phyloP scores from a whole-genome alignment of 2,113 vertebrate genomes.

The Garra rufa region DNA sequence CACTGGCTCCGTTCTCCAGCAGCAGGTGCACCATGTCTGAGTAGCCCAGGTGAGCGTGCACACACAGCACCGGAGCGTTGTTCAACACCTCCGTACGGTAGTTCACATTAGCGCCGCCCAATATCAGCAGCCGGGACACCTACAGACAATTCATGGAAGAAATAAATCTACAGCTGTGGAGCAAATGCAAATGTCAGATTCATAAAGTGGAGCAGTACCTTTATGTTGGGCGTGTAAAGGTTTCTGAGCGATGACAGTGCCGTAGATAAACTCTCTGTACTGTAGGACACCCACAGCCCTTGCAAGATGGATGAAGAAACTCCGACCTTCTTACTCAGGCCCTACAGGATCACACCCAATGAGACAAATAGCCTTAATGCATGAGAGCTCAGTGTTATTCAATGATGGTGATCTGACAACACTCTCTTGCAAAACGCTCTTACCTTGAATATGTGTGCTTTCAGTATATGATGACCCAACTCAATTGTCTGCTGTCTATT shows the following conservation, averaged over 20 bases:
- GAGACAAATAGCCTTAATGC: not conserved
- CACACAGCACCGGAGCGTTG: conserved; percentile 93
- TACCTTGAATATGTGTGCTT: conserved; percentile 99
- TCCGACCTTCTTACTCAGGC: conserved; percentile 98
- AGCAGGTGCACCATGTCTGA: conserved; percentile 95
- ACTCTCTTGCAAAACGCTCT: not conserved
- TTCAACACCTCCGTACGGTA: conserved; percentile 95
- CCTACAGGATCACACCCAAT: conserved; percentile 74
- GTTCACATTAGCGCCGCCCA: conserved; percentile 95
- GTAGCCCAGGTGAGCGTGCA: conserved; percentile 94
- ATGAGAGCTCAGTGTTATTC: not conserved
- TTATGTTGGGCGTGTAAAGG: conserved; percentile 98
- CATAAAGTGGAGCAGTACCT: conserved; percentile 34
- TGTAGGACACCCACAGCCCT: conserved; percentile 98
- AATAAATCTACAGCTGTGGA: not conserved
- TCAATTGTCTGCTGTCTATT: conserved; percentile 98
- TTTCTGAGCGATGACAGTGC: conserved; percentile 95
- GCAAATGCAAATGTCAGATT: not conserved
- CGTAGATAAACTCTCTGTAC: conserved; percentile 94
- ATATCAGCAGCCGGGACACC: conserved; percentile 95
- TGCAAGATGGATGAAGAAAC: conserved; percentile 97
- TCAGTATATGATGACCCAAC: conserved; percentile 98
- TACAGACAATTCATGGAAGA: conserved; percentile 56
- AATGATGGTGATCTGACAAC: not conserved
- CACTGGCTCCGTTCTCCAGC: conserved; percentile 89